Percentiles rank a stretch among this genome's conserved stretches.
phyloP scores from a whole-genome alignment of 2,113 vertebrate genomes.

The Tapirus terrestris region DNA sequence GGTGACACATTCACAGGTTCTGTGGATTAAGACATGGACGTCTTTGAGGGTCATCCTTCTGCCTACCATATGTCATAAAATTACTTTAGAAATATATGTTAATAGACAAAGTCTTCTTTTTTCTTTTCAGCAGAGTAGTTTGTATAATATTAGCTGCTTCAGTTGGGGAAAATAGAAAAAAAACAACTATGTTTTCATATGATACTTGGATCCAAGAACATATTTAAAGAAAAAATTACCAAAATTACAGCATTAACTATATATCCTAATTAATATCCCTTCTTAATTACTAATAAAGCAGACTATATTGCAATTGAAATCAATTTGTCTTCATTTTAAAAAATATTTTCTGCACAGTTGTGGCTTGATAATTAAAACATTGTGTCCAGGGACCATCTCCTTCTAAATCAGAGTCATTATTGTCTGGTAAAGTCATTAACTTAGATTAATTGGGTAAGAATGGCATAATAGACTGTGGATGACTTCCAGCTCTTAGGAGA shows the following conservation, averaged over 20 bases:
- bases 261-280: slow-evolving; percentile 51
- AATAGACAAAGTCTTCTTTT: not conserved
- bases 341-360: slow-evolving; percentile 59
- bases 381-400: slow-evolving; percentile 47
- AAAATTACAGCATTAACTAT: slow-evolving; percentile 53
- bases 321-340: slow-evolving; percentile 69
- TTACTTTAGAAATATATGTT: not conserved
- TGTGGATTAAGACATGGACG: not conserved
- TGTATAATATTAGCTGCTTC: not conserved
- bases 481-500: slow-evolving; percentile 28
- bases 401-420: slow-evolving; percentile 67
- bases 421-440: slow-evolving; percentile 65
- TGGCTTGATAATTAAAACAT: slow-evolving; percentile 68
- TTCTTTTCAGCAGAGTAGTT: not conserved
- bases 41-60: not conserved
- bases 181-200: not conserved
- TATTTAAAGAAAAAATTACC: not conserved
- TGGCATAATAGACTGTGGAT: slow-evolving; percentile 34
- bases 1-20: not conserved
- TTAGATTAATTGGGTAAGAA: slow-evolving; percentile 62
- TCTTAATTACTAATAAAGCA: slow-evolving; percentile 60
- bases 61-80: not conserved
- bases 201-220: not conserved
- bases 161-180: not conserved
- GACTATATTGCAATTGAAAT: slow-evolving; percentile 28